These are phyloP conservation scores for Coecobrya sp. DNA, from an alignment of 2,888 invertebrate genomes.

Conservation along the genomic window DNA sequence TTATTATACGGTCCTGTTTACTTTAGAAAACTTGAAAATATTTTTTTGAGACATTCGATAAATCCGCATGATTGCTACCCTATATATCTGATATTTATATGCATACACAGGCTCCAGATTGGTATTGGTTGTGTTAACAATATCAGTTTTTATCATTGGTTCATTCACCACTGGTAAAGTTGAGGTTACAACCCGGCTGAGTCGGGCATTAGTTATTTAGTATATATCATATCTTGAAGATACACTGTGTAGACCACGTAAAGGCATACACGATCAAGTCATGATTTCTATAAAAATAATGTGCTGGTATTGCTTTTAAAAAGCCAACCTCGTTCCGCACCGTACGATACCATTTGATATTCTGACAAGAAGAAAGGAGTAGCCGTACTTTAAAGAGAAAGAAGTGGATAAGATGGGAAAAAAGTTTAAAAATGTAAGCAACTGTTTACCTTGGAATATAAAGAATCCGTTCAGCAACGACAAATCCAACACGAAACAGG, in stretches of 20 bases:
- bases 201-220: neutral
- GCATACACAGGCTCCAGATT: too few relatives aligned
- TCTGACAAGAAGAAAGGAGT: neutral
- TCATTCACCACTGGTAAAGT: too few relatives aligned
- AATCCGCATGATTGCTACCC: too few relatives aligned
- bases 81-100: too few relatives aligned
- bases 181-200: neutral
- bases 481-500: constrained; percentile 94
- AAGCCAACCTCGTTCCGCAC: neutral
- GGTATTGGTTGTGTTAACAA: too few relatives aligned
- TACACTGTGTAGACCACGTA: neutral
- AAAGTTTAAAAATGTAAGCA: constrained; percentile 78
- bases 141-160: too few relatives aligned
- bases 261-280: neutral
- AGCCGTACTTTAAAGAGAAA: neutral
- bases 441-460: constrained; percentile 94
- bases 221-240: neutral
- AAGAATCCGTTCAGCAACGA: constrained; percentile 95
- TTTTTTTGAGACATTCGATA: too few relatives aligned
- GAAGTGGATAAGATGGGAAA: neutral
- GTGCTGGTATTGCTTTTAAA: constrained; percentile 16
- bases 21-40: too few relatives aligned
- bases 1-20: too few relatives aligned
- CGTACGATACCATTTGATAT: neutral
- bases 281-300: neutral